phyloP scores from a whole-genome alignment of 64 coral and sea anemone genomes.

The Orbicella faveolata region DNA sequence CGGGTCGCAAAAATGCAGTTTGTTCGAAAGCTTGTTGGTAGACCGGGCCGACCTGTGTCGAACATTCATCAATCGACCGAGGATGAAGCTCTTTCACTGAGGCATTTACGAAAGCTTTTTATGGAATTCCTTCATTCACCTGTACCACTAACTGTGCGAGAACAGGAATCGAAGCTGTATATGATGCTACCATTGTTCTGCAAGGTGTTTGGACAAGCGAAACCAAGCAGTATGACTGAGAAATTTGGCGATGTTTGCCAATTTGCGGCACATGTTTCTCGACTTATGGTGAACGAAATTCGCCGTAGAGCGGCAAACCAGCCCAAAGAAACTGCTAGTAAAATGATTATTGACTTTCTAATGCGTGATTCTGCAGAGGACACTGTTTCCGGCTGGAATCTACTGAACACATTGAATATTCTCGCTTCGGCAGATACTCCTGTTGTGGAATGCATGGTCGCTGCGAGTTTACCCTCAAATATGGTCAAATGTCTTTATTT shows the following conservation, averaged over 20 bases:
- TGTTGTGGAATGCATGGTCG: slow-evolving; percentile 97
- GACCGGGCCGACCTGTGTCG: slow-evolving; percentile 37
- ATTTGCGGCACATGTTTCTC: slow-evolving; percentile 94
- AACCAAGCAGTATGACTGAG: slow-evolving; percentile 81
- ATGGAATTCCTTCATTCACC: slow-evolving; percentile 98
- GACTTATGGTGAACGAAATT: slow-evolving; percentile 93
- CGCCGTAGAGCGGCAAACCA: slow-evolving; percentile 76
- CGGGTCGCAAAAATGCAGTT: slow-evolving; percentile 63
- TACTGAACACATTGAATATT: slow-evolving; percentile 77
- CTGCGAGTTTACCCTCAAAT: slow-evolving; percentile 86
- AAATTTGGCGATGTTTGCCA: slow-evolving; percentile 93
- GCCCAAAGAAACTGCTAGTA: slow-evolving; percentile 80
- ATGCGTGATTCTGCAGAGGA: slow-evolving; percentile 69
- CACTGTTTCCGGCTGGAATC: slow-evolving; percentile 89
- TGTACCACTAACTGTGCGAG: slow-evolving; percentile 84
- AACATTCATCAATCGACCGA: slow-evolving; percentile 80
- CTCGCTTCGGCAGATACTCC: slow-evolving; percentile 88
- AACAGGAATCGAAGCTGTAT: slow-evolving; percentile 91
- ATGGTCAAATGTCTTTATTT: slow-evolving; percentile 97
- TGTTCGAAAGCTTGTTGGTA: slow-evolving; percentile 74
- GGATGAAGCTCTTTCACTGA: slow-evolving; percentile 84
- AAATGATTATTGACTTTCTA: slow-evolving; percentile 84
- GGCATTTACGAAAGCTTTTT: slow-evolving; percentile 93
- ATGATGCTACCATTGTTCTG: slow-evolving; percentile 94
- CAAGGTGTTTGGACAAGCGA: slow-evolving; percentile 89